Conservation (phyloP, 2,888 invertebrate genomes). For the Zelleria hepariella region DNA sequence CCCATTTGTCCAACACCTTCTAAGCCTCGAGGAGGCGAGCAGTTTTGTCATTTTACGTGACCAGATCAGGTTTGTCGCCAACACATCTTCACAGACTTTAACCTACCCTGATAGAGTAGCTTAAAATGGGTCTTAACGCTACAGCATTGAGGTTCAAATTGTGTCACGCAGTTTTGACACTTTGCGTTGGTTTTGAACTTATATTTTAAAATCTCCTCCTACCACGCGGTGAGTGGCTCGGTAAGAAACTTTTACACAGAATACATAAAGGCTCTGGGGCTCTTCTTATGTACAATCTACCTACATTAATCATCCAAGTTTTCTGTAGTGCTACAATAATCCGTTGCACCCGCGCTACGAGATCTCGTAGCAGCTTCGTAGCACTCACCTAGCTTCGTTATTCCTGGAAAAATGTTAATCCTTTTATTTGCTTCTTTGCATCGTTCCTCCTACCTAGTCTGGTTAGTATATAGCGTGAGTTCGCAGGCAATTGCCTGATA, state of each 20-base stretch:
- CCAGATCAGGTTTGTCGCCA: slow-evolving; percentile 72
- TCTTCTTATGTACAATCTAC: slow-evolving; percentile 27
- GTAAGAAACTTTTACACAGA: slow-evolving; percentile 50
- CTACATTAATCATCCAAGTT: neutral
- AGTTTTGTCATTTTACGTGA: slow-evolving; percentile 77
- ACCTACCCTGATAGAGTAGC: neutral
- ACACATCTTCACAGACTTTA: neutral
- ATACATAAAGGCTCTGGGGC: slow-evolving; percentile 39
- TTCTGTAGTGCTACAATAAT: slow-evolving; percentile 8
- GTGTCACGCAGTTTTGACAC: too few relatives aligned
- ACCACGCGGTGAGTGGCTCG: slow-evolving; percentile 45
- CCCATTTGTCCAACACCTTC: neutral
- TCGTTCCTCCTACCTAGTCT: too few relatives aligned
- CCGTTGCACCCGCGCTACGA: slow-evolving; percentile 10
- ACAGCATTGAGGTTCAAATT: neutral
- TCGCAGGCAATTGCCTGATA: too few relatives aligned
- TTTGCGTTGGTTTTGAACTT: neutral
- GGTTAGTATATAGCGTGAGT: too few relatives aligned
- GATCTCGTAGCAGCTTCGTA: slow-evolving; percentile 14
- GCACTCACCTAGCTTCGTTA: slow-evolving; percentile 3
- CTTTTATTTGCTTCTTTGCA: neutral
- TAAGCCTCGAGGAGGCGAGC: slow-evolving; percentile 18
- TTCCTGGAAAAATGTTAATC: neutral
- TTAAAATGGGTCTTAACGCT: neutral
- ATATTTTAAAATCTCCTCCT: slow-evolving; percentile 35